A percentile compares a stretch with the other conserved stretches of the same genome.
Conservation (phyloP, 2,888 invertebrate genomes). For the Biston stratarius region DNA sequence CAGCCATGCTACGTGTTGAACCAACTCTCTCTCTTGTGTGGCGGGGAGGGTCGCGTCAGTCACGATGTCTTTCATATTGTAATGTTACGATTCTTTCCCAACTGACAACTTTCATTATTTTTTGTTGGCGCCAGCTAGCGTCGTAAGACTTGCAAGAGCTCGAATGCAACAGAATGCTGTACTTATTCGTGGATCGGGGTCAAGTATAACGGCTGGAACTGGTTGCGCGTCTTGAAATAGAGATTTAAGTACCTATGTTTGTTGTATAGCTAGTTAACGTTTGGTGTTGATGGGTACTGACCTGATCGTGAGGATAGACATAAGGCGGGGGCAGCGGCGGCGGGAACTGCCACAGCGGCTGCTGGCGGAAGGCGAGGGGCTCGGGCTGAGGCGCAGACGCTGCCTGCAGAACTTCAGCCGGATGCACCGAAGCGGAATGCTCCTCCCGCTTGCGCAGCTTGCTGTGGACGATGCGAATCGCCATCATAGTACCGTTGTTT, state of each 20-base stretch:
- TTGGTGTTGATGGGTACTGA: conserved; percentile 74
- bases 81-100: conserved; percentile 63
- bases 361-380: conserved; percentile 88
- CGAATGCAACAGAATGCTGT: conserved; percentile 59
- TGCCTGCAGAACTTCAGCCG: conserved; percentile 88
- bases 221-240: conserved; percentile 65
- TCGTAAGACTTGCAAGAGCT: conserved; percentile 52
- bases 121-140: conserved; percentile 51
- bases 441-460: conserved; percentile 95
- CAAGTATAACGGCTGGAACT: conserved; percentile 76
- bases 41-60: conserved; percentile 78
- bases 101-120: conserved; percentile 69
- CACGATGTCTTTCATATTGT: conserved; percentile 77
- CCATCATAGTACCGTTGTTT: conserved; percentile 94
- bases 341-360: conserved; percentile 94
- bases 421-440: conserved; percentile 90
- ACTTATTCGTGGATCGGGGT: conserved; percentile 71
- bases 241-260: conserved; percentile 39
- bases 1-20: conserved; percentile 64
- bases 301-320: conserved; percentile 93
- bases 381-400: conserved; percentile 81
- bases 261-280: conserved; percentile 18
- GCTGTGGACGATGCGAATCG: conserved; percentile 96
- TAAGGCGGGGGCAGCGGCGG: conserved; percentile 92
- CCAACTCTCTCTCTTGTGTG: conserved; percentile 79